phyloP scores from a whole-genome alignment of 2,888 invertebrate species.

The Falcaria lacertinaria region DNA sequence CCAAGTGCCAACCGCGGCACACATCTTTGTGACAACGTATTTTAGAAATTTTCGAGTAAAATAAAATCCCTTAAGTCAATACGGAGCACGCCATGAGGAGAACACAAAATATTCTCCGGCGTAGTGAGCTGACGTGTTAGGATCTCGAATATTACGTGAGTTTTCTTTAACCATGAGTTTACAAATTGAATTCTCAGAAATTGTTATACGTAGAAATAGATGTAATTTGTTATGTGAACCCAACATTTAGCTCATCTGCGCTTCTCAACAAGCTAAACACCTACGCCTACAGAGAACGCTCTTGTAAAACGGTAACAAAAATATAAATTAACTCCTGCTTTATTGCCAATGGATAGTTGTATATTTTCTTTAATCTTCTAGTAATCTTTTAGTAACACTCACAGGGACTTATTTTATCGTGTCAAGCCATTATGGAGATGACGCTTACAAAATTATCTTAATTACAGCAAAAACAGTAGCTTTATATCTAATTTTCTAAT shows the following conservation, averaged over 20 bases:
- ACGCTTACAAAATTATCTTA: too few relatives aligned
- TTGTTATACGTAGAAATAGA: background rate
- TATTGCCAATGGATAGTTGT: background rate
- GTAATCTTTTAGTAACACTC: background rate
- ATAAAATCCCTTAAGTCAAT: slow-evolving; percentile 5
- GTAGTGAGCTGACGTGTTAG: too few relatives aligned
- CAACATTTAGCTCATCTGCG: background rate
- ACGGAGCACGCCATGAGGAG: background rate
- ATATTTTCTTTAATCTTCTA: background rate
- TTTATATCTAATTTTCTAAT: too few relatives aligned
- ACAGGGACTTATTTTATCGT: too few relatives aligned
- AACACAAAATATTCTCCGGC: too few relatives aligned
- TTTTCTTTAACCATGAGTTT: background rate
- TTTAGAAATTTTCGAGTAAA: slow-evolving; percentile 55
- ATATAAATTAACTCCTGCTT: background rate
- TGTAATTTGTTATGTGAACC: background rate
- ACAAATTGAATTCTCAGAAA: background rate
- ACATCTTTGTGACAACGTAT: slow-evolving; percentile 66
- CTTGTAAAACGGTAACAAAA: background rate
- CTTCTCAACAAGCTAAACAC: background rate
- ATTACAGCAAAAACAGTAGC: too few relatives aligned
- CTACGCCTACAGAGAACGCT: background rate
- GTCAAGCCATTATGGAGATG: too few relatives aligned
- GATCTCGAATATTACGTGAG: background rate
- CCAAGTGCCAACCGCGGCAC: slow-evolving; percentile 66